A percentile compares a stretch with the other conserved stretches of the same genome.
Evolutionary conservation across 1,140 invertebrate genomes (phyloP).

Genomic region (Thalassaphorura encarpata): DNA sequence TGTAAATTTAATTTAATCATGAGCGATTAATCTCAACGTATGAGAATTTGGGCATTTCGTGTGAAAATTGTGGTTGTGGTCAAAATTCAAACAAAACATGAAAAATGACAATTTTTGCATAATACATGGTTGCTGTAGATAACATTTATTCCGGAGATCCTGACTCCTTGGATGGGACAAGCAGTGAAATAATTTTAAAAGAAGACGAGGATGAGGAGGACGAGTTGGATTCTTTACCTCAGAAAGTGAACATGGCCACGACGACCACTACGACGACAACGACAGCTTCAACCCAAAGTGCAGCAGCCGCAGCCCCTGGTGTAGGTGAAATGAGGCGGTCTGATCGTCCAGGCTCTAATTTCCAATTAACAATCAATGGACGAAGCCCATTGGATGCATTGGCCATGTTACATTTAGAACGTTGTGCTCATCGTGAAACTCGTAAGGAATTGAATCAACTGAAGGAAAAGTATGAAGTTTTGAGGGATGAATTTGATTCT

Average conservation of each 20-base stretch:
- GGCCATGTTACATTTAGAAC: conserved; percentile 34
- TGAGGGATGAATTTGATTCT: conserved; percentile 33
- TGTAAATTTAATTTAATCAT: too few relatives aligned
- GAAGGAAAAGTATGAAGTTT: conserved; percentile 35
- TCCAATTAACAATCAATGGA: conserved; percentile 24
- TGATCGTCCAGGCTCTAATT: conserved; percentile 10
- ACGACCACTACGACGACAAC: too few relatives aligned
- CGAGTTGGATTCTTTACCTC: too few relatives aligned
- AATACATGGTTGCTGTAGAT: too few relatives aligned
- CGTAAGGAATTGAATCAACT: conserved; percentile 34
- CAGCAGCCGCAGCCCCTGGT: too few relatives aligned
- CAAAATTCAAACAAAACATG: too few relatives aligned
- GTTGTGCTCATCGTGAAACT: conserved; percentile 34
- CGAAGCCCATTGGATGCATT: conserved; percentile 32
- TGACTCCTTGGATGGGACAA: conserved; percentile 32
- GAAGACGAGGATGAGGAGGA: conserved; percentile 20
- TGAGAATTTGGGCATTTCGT: too few relatives aligned
- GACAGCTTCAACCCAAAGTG: too few relatives aligned
- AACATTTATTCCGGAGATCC: conserved; percentile 32
- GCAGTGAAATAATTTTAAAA: conserved; percentile 30
- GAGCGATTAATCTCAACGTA: too few relatives aligned
- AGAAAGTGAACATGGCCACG: too few relatives aligned
- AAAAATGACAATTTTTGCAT: too few relatives aligned
- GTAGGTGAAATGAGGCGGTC: background rate
- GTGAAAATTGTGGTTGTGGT: too few relatives aligned